Percentiles rank a stretch among this genome's conserved stretches.
Evolutionary conservation across 2,113 vertebrate species (phyloP).

Genomic region (Regulus satrapa): DNA sequence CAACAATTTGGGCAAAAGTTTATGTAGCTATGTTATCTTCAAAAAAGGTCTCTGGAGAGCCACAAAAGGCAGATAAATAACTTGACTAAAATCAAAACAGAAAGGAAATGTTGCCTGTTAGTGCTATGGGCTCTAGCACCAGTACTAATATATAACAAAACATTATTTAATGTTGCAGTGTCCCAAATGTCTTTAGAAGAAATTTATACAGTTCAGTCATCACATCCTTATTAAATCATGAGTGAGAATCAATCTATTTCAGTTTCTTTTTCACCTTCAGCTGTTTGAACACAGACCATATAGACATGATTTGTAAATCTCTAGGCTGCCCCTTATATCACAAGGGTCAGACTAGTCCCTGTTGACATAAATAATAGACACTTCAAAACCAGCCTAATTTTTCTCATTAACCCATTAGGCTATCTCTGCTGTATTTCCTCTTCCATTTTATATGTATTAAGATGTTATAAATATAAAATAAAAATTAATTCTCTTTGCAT

Average conservation of each 20-base stretch:
- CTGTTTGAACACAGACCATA: not conserved
- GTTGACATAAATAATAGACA: not conserved
- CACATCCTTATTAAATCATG: not conserved
- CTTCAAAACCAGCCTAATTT: not conserved
- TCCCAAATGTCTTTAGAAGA: slow-evolving; percentile 6
- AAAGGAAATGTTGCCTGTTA: not conserved
- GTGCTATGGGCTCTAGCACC: not conserved
- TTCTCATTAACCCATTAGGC: not conserved
- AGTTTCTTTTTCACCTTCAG: not conserved
- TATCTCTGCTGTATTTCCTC: not conserved
- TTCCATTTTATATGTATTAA: not conserved
- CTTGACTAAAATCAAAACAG: not conserved
- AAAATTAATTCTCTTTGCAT: not conserved
- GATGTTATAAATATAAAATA: not conserved
- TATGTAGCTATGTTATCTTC: not conserved
- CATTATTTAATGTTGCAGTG: not conserved
- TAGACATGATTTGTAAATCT: not conserved
- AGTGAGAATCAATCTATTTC: not conserved
- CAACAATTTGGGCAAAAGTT: not conserved
- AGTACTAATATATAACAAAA: not conserved
- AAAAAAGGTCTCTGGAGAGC: not conserved
- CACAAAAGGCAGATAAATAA: not conserved
- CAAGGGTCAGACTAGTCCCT: not conserved
- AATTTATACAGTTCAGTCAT: not conserved
- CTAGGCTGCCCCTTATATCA: not conserved